phyloP scores from a whole-genome alignment of 2,797 vertebrate genomes.

The Cyprinella venusta region DNA sequence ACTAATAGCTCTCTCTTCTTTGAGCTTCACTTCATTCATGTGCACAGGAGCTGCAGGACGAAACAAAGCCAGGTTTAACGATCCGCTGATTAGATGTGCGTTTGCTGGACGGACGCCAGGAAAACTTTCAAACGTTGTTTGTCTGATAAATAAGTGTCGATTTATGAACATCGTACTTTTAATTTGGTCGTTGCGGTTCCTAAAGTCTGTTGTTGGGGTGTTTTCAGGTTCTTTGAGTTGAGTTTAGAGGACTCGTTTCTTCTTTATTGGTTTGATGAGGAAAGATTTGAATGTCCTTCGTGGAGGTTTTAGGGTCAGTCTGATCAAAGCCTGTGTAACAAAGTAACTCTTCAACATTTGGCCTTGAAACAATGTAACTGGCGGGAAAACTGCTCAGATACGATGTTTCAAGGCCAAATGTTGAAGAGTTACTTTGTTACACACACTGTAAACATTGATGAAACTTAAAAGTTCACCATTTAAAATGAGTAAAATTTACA shows the following conservation, averaged over 20 bases:
- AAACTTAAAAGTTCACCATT: too few relatives aligned
- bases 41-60: background rate
- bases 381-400: too few relatives aligned
- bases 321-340: background rate
- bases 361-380: too few relatives aligned
- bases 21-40: slow-evolving; percentile 58
- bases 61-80: slow-evolving; percentile 7
- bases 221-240: too few relatives aligned
- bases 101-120: background rate
- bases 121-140: background rate
- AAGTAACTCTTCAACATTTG: background rate
- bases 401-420: background rate
- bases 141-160: background rate
- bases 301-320: background rate
- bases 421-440: background rate
- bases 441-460: too few relatives aligned
- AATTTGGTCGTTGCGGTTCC: background rate
- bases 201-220: background rate
- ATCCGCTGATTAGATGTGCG: slow-evolving; percentile 1
- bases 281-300: background rate
- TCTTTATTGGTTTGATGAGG: background rate
- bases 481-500: too few relatives aligned
- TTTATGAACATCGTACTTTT: background rate
- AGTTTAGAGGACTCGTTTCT: too few relatives aligned
- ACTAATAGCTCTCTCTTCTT: slow-evolving; percentile 53